Base-by-base conservation (phyloP, 2,113 vertebrate genomes). In the Callorhinus ursinus region DNA sequence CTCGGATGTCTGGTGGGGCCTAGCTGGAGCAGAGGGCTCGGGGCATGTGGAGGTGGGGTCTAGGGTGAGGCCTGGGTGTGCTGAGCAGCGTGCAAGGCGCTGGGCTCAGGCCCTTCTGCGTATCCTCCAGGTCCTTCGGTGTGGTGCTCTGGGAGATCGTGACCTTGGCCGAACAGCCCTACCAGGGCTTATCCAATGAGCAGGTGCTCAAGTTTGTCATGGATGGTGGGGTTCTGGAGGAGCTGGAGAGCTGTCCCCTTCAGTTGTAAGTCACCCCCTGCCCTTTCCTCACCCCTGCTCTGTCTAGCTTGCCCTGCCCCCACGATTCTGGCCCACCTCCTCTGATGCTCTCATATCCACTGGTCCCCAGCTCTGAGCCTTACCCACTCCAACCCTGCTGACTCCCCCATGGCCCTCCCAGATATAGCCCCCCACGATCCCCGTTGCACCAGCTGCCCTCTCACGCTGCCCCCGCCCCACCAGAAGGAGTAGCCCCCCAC, bases 161-260 rank as follows among this genome's bases (percentile, higher is more conserved):
- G 59, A 99, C 99, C 0, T 80, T 99, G 97, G 99, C 99, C 0
- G 99, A 99, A 90, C 99, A 99, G 85, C 99, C 99, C 61, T 99
- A 99, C 97, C 99, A 99, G 97, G 99, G 99, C 51, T 97, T 99
- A 97, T 99, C 99, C 96, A 99, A 99, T 0, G 99, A 99, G 97
- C 99, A 99, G 94, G 99, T 99, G 19, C 98, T 99, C 83, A 99
- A 97, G 87, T 99, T 99, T 0, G 99, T 99, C 90, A 98, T 99
- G 98, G 99, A 99, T 15, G 98, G 98, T 0, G 99, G 99, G 0
- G 57, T 98, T 33, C 96, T 99, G 94, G 98, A 99, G 72, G 96
- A 98, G 22, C 99, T 99, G 0, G 98, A 99, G 9, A 97, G 98
- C 96, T 99, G 99, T 83, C 99, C 99, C 0, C 94, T 98, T 24